Base-by-base conservation (phyloP, 2,888 invertebrate genomes). In the Empis stercorea region DNA sequence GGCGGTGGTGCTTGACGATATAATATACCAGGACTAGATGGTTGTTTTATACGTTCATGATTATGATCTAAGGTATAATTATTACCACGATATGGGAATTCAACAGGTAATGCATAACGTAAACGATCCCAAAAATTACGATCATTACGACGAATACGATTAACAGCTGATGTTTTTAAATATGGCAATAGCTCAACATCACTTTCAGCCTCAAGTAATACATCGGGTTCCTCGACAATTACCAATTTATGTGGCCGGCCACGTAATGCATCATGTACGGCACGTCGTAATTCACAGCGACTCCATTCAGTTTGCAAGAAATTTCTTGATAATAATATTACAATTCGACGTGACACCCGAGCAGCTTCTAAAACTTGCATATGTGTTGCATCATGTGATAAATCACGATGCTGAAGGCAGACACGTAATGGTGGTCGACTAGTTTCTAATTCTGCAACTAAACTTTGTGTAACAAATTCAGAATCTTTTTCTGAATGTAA, bases 231-330 rank as follows among this genome's bases (percentile, higher is more conserved):
- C 67, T 94, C 85, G 54, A 95, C 80, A 59, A 95, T 79, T 57
- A 96, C 85, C 65, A 94, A 73, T 68, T 91, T 89, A 68, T 87
- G 84, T 56, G 86, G 82, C 54, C 87, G 76, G 43, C 87, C 86
- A 61, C 88, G 82, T 48, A 92, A 73, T 14, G 89, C 86, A 64
- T 93, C 89, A 71, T 89, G 92, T 52, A 94, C 75, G 27, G 92
- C 89, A 58, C 88, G 84, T 52, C 91, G 80, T 62, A 94, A 80
- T 65, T 94, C 94, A 65, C 86, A 87, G 52, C 88, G 78, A 45
- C 87, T 84, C 94, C 94, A 95, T 67, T 94, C 93, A 32, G 91
- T 91, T 68, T 88, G 87, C 62, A 95, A 75, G 70, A 93, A 95
- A 71, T 91, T 87, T 61, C 87, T 78, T 40, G 93, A 89, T 52